Evolutionary conservation across 2,797 vertebrate species (phyloP).

Genomic region (Centropyge bicolor): DNA sequence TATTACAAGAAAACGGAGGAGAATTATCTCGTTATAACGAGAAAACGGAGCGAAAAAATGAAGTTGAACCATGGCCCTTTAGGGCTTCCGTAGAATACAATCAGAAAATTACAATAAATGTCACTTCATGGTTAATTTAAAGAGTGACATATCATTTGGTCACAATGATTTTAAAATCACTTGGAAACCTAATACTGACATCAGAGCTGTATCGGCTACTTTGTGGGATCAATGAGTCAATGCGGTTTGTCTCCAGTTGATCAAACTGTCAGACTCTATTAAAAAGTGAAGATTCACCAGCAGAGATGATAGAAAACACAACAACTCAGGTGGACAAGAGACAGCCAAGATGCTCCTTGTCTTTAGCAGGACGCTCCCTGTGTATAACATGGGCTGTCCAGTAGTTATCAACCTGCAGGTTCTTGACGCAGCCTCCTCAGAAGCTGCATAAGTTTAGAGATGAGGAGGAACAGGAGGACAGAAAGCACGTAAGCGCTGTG

Average conservation of each 20-base stretch:
- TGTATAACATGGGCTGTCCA: background rate
- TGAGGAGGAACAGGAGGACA: slow-evolving; percentile 10
- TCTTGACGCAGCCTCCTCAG: slow-evolving; percentile 12
- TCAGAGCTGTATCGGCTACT: background rate
- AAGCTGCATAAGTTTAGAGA: slow-evolving; percentile 16
- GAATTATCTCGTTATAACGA: no score
- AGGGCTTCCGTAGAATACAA: no score
- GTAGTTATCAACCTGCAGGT: background rate
- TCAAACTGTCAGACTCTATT: background rate
- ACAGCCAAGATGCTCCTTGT: background rate
- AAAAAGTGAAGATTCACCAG: background rate
- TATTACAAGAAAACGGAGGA: no score
- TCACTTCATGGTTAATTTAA: background rate
- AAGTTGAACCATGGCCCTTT: no score
- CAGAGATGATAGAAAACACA: slow-evolving; percentile 1
- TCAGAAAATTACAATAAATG: background rate
- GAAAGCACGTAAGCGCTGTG: slow-evolving; percentile 38
- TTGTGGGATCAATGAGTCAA: background rate
- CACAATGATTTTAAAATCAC: background rate
- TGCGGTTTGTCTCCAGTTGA: background rate
- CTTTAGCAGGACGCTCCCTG: background rate
- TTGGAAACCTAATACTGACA: background rate
- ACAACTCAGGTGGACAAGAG: background rate
- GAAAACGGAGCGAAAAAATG: no score
- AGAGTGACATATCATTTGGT: background rate